Percentiles rank a stretch among this genome's conserved stretches.
phyloP scores from a whole-genome alignment of 2,888 invertebrate genomes.

The Lysandra bellargus region DNA sequence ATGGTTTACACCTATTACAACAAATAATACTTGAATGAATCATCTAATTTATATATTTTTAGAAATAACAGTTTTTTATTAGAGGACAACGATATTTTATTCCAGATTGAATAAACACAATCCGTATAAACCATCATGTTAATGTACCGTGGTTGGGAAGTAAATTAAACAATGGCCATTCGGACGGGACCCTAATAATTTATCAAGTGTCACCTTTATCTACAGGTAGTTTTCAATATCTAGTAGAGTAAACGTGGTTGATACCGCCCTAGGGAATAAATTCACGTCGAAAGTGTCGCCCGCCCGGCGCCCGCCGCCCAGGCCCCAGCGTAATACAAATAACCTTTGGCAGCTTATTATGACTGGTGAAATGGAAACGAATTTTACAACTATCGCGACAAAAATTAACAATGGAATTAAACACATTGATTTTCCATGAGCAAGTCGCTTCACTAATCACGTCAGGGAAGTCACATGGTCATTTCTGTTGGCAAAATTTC shows the following conservation, averaged over 20 bases:
- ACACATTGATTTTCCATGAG: no score
- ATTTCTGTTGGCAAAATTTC: no score
- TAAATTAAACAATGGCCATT: not conserved
- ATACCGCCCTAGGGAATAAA: not conserved
- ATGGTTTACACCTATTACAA: no score
- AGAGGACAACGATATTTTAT: no score
- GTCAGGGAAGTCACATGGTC: no score
- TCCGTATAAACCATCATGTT: not conserved
- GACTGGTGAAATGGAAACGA: not conserved
- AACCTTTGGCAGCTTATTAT: slow-evolving; percentile 1
- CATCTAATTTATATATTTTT: no score
- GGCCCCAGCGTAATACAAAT: not conserved
- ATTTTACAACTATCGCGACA: slow-evolving; percentile 1
- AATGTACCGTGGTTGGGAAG: not conserved
- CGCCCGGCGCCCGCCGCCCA: not conserved
- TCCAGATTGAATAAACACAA: no score
- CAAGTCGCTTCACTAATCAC: no score
- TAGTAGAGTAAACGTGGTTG: slow-evolving; percentile 1
- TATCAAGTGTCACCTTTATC: not conserved
- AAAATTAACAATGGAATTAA: no score
- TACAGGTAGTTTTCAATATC: slow-evolving; percentile 8
- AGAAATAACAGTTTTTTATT: no score
- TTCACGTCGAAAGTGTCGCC: slow-evolving; percentile 6
- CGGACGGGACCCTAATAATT: not conserved
- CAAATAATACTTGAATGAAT: no score